Conservation (phyloP, 30 jellyfish, hydroid and myxozoan species). For the Hydractinia symbiolongicarpus region DNA sequence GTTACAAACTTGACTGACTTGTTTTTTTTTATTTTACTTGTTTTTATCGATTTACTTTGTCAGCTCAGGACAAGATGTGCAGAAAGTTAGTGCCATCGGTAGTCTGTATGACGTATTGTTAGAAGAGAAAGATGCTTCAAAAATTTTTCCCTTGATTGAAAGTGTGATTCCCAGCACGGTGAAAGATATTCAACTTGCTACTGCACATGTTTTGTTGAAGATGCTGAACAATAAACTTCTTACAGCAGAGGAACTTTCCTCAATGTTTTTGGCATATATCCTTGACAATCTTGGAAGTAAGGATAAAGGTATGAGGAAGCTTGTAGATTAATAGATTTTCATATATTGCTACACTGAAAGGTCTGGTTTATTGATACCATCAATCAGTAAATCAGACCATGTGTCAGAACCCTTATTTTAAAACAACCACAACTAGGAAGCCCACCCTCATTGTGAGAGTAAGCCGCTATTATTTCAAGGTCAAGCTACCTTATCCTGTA, state of each 20-base stretch:
- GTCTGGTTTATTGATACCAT: too few species aligned
- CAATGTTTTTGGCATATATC: constrained; percentile 21
- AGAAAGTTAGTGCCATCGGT: constrained; percentile 67
- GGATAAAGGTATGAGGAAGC: constrained; percentile 13
- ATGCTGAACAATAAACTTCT: constrained; percentile 50
- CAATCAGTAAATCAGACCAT: too few species aligned
- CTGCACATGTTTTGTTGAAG: constrained; percentile 53
- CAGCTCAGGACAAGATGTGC: constrained; percentile 84
- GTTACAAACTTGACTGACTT: not conserved
- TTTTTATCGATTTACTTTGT: not conserved
- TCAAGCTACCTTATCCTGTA: too few species aligned
- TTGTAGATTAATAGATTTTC: not conserved
- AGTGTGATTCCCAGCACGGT: constrained; percentile 32
- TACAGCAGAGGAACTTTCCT: constrained; percentile 29
- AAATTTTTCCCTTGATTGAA: constrained; percentile 31
- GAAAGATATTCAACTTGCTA: constrained; percentile 56
- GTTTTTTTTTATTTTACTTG: not conserved
- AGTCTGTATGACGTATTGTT: constrained; percentile 35
- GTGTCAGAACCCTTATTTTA: too few species aligned
- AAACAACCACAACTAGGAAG: too few species aligned
- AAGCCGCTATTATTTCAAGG: too few species aligned
- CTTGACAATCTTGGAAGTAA: not conserved
- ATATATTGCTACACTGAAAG: not conserved
- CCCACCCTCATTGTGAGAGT: too few species aligned
- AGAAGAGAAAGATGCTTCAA: constrained; percentile 23